phyloP scores from a whole-genome alignment of 1,140 invertebrate species.

The Aradophagus sp. region DNA sequence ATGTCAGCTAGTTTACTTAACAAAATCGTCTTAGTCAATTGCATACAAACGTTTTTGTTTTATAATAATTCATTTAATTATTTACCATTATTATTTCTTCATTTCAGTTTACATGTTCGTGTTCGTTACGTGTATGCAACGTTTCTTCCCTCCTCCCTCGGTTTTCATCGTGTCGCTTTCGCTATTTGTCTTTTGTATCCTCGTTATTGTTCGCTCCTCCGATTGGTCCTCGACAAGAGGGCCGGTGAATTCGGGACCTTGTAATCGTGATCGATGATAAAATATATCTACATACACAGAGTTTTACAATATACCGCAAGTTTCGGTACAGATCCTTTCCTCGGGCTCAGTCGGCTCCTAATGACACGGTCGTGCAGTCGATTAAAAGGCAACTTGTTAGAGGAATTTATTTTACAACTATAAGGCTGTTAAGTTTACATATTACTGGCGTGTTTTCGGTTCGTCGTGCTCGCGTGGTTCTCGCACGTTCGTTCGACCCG shows the following conservation, averaged over 20 bases:
- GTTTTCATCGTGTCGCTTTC: constrained; percentile 1
- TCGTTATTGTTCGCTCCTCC: constrained; percentile 36
- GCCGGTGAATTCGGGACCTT: constrained; percentile 50
- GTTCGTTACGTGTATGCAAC: constrained; percentile 30
- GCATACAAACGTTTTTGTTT: constrained; percentile 55
- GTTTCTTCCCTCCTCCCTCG: constrained; percentile 22
- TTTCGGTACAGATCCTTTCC: constrained; percentile 44
- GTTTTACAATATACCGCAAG: constrained; percentile 39
- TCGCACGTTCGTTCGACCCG: constrained; percentile 22
- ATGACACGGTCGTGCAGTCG: constrained; percentile 60
- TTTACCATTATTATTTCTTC: constrained; percentile 35
- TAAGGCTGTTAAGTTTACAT: constrained; percentile 68
- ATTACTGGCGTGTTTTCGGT: constrained; percentile 50
- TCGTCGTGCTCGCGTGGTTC: constrained; percentile 27
- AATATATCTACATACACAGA: constrained; percentile 52
- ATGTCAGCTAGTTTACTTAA: constrained; percentile 58
- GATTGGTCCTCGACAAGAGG: constrained; percentile 25
- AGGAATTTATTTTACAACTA: constrained; percentile 72
- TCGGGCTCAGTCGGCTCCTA: constrained; percentile 58
- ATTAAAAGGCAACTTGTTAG: constrained; percentile 73
- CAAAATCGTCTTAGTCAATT: constrained; percentile 57
- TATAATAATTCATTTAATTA: too few relatives aligned
- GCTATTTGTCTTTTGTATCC: constrained; percentile 20
- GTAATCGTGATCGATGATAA: constrained; percentile 48
- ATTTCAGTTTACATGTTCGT: constrained; percentile 15